These are phyloP conservation scores for Semnornis frantzii DNA, from an alignment of 2,113 vertebrate species.

Conservation along the genomic window DNA sequence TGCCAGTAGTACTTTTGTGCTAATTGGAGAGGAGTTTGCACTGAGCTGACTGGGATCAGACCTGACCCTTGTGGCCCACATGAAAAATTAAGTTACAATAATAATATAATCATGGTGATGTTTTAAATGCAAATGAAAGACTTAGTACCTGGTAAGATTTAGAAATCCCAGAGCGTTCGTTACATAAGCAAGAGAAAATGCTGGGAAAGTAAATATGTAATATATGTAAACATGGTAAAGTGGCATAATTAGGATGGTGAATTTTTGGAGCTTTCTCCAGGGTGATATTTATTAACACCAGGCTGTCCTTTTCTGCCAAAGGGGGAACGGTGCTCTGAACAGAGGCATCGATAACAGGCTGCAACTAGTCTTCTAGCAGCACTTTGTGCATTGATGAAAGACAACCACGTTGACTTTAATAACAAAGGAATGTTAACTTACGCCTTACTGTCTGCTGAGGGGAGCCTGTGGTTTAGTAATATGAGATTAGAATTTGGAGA, in stretches of 20 bases:
- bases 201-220: not conserved
- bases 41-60: not conserved
- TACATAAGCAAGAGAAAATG: not conserved
- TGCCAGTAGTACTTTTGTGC: not conserved
- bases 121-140: not conserved
- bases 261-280: not conserved
- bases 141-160: not conserved
- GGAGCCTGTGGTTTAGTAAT: not conserved
- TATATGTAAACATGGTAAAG: not conserved
- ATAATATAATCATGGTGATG: not conserved
- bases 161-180: not conserved
- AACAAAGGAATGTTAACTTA: not conserved
- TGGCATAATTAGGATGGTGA: not conserved
- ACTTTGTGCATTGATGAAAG: not conserved
- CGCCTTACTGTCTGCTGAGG: not conserved
- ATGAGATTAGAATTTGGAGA: not conserved
- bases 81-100: not conserved
- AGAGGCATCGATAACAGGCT: slow-evolving; percentile 4
- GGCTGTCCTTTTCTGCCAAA: not conserved
- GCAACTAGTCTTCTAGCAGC: not conserved
- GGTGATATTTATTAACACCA: not conserved
- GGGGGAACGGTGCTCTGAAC: not conserved
- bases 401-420: not conserved
- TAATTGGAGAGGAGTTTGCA: not conserved
- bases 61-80: not conserved